Evolutionary conservation across 2,888 invertebrate species (phyloP).

Genomic region (Ochropleura leucogaster): DNA sequence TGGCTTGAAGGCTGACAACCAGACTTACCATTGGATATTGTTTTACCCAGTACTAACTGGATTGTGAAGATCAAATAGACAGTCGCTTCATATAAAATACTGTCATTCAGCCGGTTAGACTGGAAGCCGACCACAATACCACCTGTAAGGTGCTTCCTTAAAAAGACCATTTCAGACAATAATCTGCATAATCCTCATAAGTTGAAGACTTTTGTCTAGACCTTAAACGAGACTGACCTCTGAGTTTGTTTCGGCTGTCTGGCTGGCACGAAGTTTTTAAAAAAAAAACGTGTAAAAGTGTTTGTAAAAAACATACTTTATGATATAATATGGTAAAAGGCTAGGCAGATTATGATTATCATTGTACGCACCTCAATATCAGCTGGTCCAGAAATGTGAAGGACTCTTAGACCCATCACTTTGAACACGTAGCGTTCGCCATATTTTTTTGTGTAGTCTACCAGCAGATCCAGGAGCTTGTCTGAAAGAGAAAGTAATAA

Average conservation of each 20-base stretch:
- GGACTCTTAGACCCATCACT: slow-evolving; percentile 65
- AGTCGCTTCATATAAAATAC: neutral
- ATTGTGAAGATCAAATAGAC: neutral
- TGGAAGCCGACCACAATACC: neutral
- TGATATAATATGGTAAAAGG: neutral
- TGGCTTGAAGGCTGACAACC: neutral
- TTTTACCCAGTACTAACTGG: neutral
- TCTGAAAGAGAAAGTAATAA: slow-evolving; percentile 63
- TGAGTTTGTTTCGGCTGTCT: no score
- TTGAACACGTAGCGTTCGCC: slow-evolving; percentile 73
- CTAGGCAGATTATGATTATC: neutral
- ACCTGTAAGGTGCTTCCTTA: no score
- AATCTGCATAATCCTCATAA: no score
- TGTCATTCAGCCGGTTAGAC: neutral
- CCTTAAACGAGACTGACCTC: no score
- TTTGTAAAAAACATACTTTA: no score
- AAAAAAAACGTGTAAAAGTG: no score
- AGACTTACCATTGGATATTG: neutral
- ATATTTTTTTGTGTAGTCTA: slow-evolving; percentile 64
- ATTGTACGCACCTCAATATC: slow-evolving; percentile 81
- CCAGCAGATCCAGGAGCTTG: slow-evolving; percentile 70
- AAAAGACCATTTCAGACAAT: no score
- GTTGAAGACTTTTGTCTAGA: no score
- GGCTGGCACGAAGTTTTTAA: no score
- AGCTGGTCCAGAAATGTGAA: slow-evolving; percentile 79